Evolutionary conservation across 2,888 invertebrate genomes (phyloP), one percentile per base, ranked within the genome.

Genomic region (Mantis religiosa): DNA sequence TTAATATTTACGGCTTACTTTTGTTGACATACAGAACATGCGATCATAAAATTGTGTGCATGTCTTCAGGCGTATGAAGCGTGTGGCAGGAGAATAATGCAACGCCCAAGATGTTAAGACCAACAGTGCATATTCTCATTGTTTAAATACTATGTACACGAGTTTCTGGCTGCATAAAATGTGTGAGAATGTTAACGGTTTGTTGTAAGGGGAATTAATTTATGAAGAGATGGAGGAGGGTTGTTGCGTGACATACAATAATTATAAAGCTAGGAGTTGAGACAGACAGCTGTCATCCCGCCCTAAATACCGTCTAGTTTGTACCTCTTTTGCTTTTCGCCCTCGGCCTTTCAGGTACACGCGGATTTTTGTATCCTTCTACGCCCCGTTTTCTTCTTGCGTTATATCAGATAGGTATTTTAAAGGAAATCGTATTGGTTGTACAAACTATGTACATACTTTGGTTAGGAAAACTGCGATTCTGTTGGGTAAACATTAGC

Each of bases 181-280:
- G 54, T 71, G 54, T 71, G 54, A 71, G 54, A 71, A 71, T 71
- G 15, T 6, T 71, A 71, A 71, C 54, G 54, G 54, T 71, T 71
- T 71, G 25, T 71, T 71, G 54, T 20, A 71, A 71, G 54, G 54
- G 54, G 54, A 71, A 71, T 71, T 71, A 71, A 71, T 71, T 71
- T 71, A 71, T 47, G 25, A 34, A 34, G 27, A 28, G 82, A 28
- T 25, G 47, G 41, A 27, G 28, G 81, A 84, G 25, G n/a, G 34
- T 41, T 85, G 71, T 89, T 86, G 89, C 89, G 89, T 89, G 89
- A 85, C 84, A 34, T 81, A 81, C 83, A 34, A 88, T 89, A 89
- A 89, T 89, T 89, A 89, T 82, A 89, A 30, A 87, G 88, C 86
- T 82, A 82, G 30, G 28, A 81, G 86, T 28, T 28, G 86, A 71